Evolutionary conservation across 2,888 invertebrate species (phyloP), one percentile per base, ranked within the genome.

Genomic region (Drepana falcataria): DNA sequence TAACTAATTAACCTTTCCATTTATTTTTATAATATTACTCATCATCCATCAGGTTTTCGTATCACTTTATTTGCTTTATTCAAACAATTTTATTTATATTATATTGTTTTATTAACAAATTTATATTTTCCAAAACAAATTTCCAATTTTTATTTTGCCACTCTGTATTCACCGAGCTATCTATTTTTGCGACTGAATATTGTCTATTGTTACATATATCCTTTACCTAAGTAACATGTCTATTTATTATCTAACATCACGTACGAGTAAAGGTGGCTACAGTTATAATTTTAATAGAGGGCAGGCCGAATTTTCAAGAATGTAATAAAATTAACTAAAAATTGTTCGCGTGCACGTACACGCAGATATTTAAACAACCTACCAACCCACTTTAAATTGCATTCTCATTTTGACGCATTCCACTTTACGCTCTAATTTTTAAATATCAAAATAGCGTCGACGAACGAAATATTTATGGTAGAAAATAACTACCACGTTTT

Each of bases 331-430:
- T 51, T 55, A 47, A 47, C 47, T 48, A 53, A 56, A 64, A 62
- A 57, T 35, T 56, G 55, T 47, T 70, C 51, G 71, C 73, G 65
- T 74, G 71, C 64, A 53, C 59, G 59, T 48, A 48, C 64, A 53
- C 59, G 59, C 55, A 58, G 63, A 52, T 56, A 53, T 56, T 54
- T 48, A 58, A 58, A 58, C 59, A 62, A 55, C 57, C 59, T 59
- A 59, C 59, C 58, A 63, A 62, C 61, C 67, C 63, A 62, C 60
- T 67, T 74, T 57, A 66, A 68, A 68, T 65, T 68, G 60, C 68
- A 65, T 58, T 71, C 63, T 64, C 64, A 69, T 72, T 71, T 69
- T 59, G 65, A 65, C 67, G 68, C 65, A 71, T 65, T 70, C 68
- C 61, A 67, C 60, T 69, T 63, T 62, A 56, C 57, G 52, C 53